A percentile compares a stretch with the other conserved stretches of the same genome.
Evolutionary conservation across 1,140 invertebrate species (phyloP).

Genomic region (fruit fly (Drosophila melanogaster)): Release_6_plus_ISO1_MT NT_033779.5:18150001-18150500

Average conservation of each 20-base stretch:
- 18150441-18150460: slow-evolving; percentile 66
- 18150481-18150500: slow-evolving; percentile 76
- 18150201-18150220: slow-evolving; percentile 20
- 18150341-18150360: slow-evolving; percentile 75
- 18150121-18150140: neutral
- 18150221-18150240: slow-evolving; percentile 37
- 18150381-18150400: slow-evolving; percentile 25
- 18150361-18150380: slow-evolving; percentile 74
- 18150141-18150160: slow-evolving; percentile 45
- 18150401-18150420: slow-evolving; percentile 11
- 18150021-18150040: slow-evolving; percentile 42
- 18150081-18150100: slow-evolving; percentile 10
- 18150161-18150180: slow-evolving; percentile 61
- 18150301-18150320: slow-evolving; percentile 80
- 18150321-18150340: slow-evolving; percentile 81
- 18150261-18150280: slow-evolving; percentile 78
- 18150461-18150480: slow-evolving; percentile 79
- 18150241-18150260: slow-evolving; percentile 63
- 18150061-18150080: slow-evolving; percentile 1
- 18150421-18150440: slow-evolving; percentile 42
- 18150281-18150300: slow-evolving; percentile 71
- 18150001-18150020: slow-evolving; percentile 61
- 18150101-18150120: slow-evolving; percentile 30
- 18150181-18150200: slow-evolving; percentile 1
- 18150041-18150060: slow-evolving; percentile 42